Conservation (phyloP, 2,888 invertebrate species). For the Eupithecia inturbata region DNA sequence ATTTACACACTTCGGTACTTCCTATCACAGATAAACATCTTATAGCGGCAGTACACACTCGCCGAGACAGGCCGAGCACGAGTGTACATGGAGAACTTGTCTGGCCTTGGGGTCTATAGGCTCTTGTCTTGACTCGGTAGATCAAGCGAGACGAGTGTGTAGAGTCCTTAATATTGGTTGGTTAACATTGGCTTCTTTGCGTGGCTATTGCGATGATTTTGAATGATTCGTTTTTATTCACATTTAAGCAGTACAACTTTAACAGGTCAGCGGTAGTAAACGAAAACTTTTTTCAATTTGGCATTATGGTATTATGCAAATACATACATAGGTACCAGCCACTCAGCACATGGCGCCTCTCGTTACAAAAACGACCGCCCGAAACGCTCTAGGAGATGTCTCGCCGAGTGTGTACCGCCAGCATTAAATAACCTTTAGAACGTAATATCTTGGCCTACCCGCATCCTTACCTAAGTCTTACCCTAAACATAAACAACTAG, state of each 20-base stretch:
- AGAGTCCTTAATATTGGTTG: no score
- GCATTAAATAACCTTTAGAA: conserved; percentile 4
- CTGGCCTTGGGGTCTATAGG: not conserved
- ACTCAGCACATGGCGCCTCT: not conserved
- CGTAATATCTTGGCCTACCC: conserved; percentile 18
- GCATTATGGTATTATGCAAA: no score
- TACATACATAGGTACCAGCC: no score
- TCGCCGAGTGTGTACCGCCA: not conserved
- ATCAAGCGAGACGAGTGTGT: not conserved
- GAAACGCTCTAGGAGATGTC: not conserved
- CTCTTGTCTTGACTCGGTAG: not conserved
- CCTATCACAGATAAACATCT: not conserved
- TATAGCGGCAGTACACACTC: not conserved
- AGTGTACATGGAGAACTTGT: not conserved
- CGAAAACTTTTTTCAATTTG: no score
- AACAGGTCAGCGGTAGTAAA: no score
- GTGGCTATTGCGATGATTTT: no score
- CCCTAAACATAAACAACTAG: conserved; percentile 15
- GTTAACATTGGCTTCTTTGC: no score
- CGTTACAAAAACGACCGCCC: not conserved
- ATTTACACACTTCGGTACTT: not conserved
- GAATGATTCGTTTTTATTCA: no score
- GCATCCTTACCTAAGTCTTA: conserved; percentile 10
- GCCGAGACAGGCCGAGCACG: not conserved
- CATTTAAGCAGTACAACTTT: no score